Conservation (phyloP, 2,888 invertebrate species). For the Oxytorus armatus region DNA sequence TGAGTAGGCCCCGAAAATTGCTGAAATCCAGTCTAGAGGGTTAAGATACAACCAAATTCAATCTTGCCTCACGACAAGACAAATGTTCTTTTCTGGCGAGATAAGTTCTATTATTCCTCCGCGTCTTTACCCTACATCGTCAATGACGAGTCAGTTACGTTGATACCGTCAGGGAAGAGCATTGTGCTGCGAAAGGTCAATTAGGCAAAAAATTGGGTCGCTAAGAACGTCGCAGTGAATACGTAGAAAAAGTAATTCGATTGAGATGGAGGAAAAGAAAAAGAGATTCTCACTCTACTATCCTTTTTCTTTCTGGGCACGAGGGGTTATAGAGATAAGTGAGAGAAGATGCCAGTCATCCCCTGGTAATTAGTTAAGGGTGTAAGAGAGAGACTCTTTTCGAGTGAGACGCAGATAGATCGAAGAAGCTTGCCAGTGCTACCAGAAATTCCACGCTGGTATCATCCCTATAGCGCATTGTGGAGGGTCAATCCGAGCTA, state of each 20-base stretch:
- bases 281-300: conserved; percentile 39
- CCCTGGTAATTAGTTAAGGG: conserved; percentile 83
- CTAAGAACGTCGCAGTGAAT: conserved; percentile 72
- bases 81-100: conserved; percentile 72
- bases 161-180: background rate
- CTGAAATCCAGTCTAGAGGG: conserved; percentile 21
- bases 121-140: conserved; percentile 42
- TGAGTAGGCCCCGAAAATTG: conserved; percentile 11
- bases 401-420: conserved; percentile 56
- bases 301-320: conserved; percentile 24
- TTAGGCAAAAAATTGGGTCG: conserved; percentile 81
- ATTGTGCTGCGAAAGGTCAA: conserved; percentile 72
- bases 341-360: conserved; percentile 83
- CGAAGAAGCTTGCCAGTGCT: conserved; percentile 63
- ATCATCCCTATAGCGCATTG: conserved; percentile 54
- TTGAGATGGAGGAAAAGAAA: conserved; percentile 76
- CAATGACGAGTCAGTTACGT: conserved; percentile 39
- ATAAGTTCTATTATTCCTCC: conserved; percentile 45
- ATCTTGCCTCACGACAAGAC: conserved; percentile 75
- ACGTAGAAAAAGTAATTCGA: conserved; percentile 83
- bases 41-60: conserved; percentile 69
- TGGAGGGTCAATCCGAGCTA: conserved; percentile 57
- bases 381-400: conserved; percentile 69
- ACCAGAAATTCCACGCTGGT: conserved; percentile 71
- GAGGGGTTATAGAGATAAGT: conserved; percentile 80